Evolutionary conservation across 2,113 vertebrate species (phyloP).

Genomic region (Mesocricetus auratus): DNA sequence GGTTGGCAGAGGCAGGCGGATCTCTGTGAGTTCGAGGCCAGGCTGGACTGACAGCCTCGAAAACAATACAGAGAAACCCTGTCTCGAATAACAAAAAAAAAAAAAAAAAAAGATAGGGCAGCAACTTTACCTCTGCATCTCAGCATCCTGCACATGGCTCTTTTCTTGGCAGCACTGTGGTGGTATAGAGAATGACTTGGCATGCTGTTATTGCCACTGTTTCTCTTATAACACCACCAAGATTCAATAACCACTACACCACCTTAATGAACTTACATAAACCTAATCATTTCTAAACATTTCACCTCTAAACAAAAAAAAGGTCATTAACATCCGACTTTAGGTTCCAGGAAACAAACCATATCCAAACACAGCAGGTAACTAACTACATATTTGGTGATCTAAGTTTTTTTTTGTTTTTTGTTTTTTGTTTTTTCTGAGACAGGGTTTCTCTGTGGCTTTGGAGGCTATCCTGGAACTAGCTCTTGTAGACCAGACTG

Average conservation of each 20-base stretch:
- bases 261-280: background rate
- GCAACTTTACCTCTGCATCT: background rate
- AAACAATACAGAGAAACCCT: no score
- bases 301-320: background rate
- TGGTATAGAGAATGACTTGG: background rate
- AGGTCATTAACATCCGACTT: background rate
- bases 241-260: background rate
- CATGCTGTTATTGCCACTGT: background rate
- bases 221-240: background rate
- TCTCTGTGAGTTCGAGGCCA: no score
- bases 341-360: background rate
- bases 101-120: background rate
- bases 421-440: no score
- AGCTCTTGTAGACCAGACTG: no score
- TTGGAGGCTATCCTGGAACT: no score
- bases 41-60: no score
- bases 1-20: no score
- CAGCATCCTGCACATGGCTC: background rate
- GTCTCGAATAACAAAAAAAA: no score
- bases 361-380: background rate
- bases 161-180: background rate
- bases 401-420: slow-evolving; percentile 23
- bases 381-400: background rate
- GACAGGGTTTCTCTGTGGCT: no score
- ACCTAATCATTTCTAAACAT: background rate